Base-by-base conservation (phyloP, 2,888 invertebrate genomes). In the Drosophila flavopinicola region DNA sequence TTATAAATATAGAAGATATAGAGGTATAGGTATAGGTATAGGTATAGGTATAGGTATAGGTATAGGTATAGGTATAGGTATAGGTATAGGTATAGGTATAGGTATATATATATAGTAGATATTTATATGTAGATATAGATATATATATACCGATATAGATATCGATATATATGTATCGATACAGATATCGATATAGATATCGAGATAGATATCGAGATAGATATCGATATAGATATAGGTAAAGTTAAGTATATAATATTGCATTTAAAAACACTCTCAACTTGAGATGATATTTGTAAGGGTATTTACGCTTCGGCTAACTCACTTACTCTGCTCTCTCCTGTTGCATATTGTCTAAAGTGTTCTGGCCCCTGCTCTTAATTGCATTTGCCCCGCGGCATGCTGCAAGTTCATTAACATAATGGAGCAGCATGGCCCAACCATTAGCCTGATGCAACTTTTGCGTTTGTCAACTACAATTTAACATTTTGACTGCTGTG, bases 371-470 rank as follows among this genome's bases (percentile, higher is more conserved):
- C 11, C 17, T 9, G 35, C n/a, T 13, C 7, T 47, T 69, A 70
- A 74, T 61, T 61, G 48, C 44, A 41, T 56, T 61, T 56, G 23
- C 27, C n/a, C 29, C 39, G n/a, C 29, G 32, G 52, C 56, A n/a
- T 30, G 38, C 17, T 24, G 44, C 48, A 47, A 56, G 42, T 47
- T 73, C 68, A 60, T 69, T 68, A 59, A 65, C 57, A 60, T 69
- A 73, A 69, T 60, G 60, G 25, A 25, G 44, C 33, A 23, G 32
- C 45, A 27, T 23, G 9, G 20, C 35, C 32, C 7, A 9, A 3
- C 24, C 39, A 45, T 59, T 47, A 35, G 42, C 33, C 29, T 32
- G 39, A 23, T 35, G 29, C 48, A 49, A 30, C 32, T 9, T 9
- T 13, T 4, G 23, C 23, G n/a, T 37, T 32, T 53, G 27, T 23